Base-by-base conservation (phyloP, 1,140 invertebrate species). In the Drosophila ironensis region DNA sequence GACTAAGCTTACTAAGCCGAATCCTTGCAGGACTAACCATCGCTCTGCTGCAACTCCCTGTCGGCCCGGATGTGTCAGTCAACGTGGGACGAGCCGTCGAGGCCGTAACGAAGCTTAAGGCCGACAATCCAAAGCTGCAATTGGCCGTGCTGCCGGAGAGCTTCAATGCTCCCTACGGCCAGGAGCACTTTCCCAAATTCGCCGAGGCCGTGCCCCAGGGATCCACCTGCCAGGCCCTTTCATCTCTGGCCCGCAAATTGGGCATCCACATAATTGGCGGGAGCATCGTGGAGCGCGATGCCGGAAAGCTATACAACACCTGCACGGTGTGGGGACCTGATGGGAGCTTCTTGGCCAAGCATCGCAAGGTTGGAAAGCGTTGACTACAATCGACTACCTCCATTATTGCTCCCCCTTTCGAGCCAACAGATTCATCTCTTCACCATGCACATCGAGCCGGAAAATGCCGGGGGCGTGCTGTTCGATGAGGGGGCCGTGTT, bases 401-500 rank as follows among this genome's bases (percentile, higher is more conserved):
- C 14, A 2, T n/a, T n/a, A n/a, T n/a, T n/a, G n/a, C n/a, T n/a
- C n/a, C n/a, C n/a, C n/a, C n/a, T n/a, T n/a, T n/a, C n/a, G n/a
- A n/a, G n/a, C 0, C n/a, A 7, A 6, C 50, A 89, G 87, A 92
- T 98, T 61, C 98, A 99, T 91, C 92, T 99, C 27, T 99, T 99
- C 91, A 97, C 98, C 90, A 98, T 98, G 87, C 95, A 98, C 87
- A 95, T 99, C 64, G 96, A 97, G 9, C 42, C 61, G 2, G 84
- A 41, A 2, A 68, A 80, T 4, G 16, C 22, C 3, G 96, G 95
- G 5, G 96, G 96, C 91, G 96, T 98, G 30, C 94, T 93, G 27
- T 98, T 99, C 77, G 94, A 97, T 80, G 98, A 99, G 88, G 98
- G 96, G 2, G 94, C 97, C 57, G 93, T 94, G 1, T 89, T 99